Conservation (phyloP, 2,888 invertebrate genomes). For the Cotesia congregata region DNA sequence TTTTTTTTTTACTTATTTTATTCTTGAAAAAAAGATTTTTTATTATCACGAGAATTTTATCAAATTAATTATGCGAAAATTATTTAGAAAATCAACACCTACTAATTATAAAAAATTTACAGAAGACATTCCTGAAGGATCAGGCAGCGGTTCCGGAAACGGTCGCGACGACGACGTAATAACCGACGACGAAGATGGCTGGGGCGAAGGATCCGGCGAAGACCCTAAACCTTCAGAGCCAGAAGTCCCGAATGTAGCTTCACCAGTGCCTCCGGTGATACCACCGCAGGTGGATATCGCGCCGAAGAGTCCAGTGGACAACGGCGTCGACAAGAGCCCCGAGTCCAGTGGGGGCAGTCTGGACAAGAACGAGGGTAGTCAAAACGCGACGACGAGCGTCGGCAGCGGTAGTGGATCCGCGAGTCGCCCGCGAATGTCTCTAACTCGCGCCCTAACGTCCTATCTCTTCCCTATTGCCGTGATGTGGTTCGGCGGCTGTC, state of each 20-base stretch:
- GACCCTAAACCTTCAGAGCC: conserved; percentile 57
- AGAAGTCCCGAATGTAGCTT: conserved; percentile 60
- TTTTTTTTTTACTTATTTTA: background rate
- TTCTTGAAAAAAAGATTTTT: conserved; percentile 14
- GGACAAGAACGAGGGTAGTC: conserved; percentile 48
- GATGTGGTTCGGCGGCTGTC: conserved; percentile 88
- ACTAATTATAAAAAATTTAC: conserved; percentile 48
- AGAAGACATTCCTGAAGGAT: conserved; percentile 76
- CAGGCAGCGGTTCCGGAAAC: conserved; percentile 83
- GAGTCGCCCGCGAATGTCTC: conserved; percentile 70
- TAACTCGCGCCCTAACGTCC: conserved; percentile 78
- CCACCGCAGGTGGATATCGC: conserved; percentile 57
- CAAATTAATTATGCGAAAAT: too few relatives aligned
- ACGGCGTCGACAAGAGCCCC: conserved; percentile 48
- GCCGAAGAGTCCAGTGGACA: conserved; percentile 46
- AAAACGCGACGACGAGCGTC: conserved; percentile 64
- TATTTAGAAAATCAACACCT: background rate
- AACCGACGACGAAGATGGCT: conserved; percentile 66
- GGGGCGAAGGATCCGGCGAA: conserved; percentile 68
- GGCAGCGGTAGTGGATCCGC: conserved; percentile 63
- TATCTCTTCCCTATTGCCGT: conserved; percentile 87
- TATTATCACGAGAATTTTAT: too few relatives aligned
- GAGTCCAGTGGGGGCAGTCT: conserved; percentile 34
- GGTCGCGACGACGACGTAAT: conserved; percentile 72
- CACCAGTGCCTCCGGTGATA: conserved; percentile 56